Evolutionary conservation across 2,888 invertebrate species (phyloP), one percentile per base, ranked within the genome.

Genomic region (Drosophila infuscata): DNA sequence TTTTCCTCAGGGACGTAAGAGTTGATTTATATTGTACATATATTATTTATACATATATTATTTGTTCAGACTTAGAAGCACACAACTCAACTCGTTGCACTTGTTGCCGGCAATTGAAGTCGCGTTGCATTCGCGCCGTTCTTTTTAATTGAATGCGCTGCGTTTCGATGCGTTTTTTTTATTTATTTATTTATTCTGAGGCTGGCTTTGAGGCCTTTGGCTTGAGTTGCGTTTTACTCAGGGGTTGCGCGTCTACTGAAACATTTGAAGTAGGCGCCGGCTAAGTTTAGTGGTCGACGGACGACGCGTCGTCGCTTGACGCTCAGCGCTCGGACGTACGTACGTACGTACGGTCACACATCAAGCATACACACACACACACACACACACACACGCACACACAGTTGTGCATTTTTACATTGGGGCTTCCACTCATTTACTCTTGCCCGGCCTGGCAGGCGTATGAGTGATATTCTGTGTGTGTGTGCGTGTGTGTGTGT

Each of bases 231-330:
- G 86, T 82, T 91, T 86, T 80, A 81, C 86, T 88, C 92, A 91
- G 92, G 91, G 91, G 90, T 87, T 91, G 91, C 83, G 89, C 85
- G 80, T 70, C 88, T 86, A 92, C 92, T 92, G 88, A 90, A 90
- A 74, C 79, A 79, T 76, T 81, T 79, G 73, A 85, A 76, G 80
- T 83, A 83, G 85, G 76, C 72, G 83, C 84, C 86, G 83, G 83
- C 80, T 85, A 87, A 88, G 79, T 87, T 86, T 87, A 88, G 76
- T 83, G 87, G 74, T 73, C 80, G 83, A 63, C 74, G 72, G 63
- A 41, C 56, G 38, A 20, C 15, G 56, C 71, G 52, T 56, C 70
- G 54, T 58, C 57, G 62, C 48, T 58, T 70, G 72, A 46, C 75
- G 74, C 67, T 78, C 70, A 67, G 49, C 56, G 74, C 70, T 84